These are phyloP conservation scores for Argyrosomus japonicus DNA, from an alignment of 2,113 vertebrate genomes.

Conservation along the genomic window DNA sequence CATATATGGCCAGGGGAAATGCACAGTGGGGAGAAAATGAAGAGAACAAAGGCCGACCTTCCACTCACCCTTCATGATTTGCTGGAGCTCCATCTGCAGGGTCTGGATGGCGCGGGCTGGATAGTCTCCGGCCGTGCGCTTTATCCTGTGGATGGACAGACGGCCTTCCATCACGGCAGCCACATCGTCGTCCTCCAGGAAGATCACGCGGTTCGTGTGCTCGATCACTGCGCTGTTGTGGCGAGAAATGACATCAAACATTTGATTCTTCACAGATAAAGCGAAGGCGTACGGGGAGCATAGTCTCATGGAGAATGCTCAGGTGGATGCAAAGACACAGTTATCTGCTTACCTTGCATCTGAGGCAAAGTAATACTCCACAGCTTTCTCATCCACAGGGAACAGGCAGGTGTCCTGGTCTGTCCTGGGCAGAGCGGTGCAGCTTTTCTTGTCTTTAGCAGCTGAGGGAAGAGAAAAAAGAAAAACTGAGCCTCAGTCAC, in stretches of 20 bases:
- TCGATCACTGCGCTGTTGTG: slow-evolving; percentile 92
- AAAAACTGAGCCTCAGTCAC: background rate
- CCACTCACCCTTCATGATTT: slow-evolving; percentile 96
- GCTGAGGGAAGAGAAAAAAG: slow-evolving; percentile 41
- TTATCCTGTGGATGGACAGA: slow-evolving; percentile 97
- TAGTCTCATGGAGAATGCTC: background rate
- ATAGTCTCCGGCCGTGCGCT: slow-evolving; percentile 92
- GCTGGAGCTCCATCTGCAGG: slow-evolving; percentile 98
- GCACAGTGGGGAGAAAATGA: background rate
- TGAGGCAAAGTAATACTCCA: slow-evolving; percentile 98
- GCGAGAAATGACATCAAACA: slow-evolving; percentile 3
- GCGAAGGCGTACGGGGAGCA: too few species aligned
- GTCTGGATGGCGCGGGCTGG: slow-evolving; percentile 95
- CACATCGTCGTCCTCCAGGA: slow-evolving; percentile 97
- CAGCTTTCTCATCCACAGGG: slow-evolving; percentile 95
- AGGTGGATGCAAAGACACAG: background rate
- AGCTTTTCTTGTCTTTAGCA: slow-evolving; percentile 94
- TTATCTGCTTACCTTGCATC: slow-evolving; percentile 90
- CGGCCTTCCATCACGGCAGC: slow-evolving; percentile 93
- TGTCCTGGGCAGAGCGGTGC: slow-evolving; percentile 85
- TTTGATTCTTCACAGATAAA: background rate
- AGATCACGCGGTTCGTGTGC: slow-evolving; percentile 97
- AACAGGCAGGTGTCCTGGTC: slow-evolving; percentile 97
- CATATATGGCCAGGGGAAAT: background rate
- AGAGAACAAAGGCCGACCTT: slow-evolving; percentile 3